Evolutionary conservation across 1,140 invertebrate genomes (phyloP).

Genomic region (Solen grandis): DNA sequence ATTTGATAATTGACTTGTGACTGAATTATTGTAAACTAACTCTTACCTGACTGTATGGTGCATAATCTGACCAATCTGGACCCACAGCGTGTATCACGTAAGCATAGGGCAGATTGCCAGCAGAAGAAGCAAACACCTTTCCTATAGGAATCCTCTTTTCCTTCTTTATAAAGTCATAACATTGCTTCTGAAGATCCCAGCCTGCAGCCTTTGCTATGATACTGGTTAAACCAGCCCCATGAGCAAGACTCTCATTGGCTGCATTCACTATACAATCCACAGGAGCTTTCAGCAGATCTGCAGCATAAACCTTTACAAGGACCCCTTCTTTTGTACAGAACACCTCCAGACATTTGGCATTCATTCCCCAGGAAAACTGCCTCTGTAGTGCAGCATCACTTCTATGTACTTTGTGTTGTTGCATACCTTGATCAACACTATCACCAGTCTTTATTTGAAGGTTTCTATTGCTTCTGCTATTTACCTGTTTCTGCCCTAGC

Average conservation of each 20-base stretch:
- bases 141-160: background rate
- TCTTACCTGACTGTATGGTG: too few species aligned
- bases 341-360: too few species aligned
- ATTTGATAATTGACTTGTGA: too few species aligned
- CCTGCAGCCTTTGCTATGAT: constrained; percentile 19
- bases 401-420: too few species aligned
- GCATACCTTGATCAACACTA: too few species aligned
- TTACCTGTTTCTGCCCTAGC: too few species aligned
- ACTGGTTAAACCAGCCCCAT: constrained; percentile 5
- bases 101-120: constrained; percentile 8
- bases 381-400: too few species aligned
- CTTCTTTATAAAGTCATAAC: constrained; percentile 2
- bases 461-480: too few species aligned
- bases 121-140: constrained; percentile 2
- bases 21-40: too few species aligned
- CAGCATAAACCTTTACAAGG: background rate
- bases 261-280: constrained; percentile 28
- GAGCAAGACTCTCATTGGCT: constrained; percentile 4
- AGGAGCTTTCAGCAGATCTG: background rate
- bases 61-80: constrained; percentile 56
- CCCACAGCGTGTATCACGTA: constrained; percentile 55
- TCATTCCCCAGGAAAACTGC: too few species aligned
- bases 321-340: background rate
- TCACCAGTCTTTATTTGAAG: too few species aligned
- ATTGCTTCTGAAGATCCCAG: background rate